phyloP scores from a whole-genome alignment of 2,797 vertebrate genomes.

The Sebastes ruberrimus region DNA sequence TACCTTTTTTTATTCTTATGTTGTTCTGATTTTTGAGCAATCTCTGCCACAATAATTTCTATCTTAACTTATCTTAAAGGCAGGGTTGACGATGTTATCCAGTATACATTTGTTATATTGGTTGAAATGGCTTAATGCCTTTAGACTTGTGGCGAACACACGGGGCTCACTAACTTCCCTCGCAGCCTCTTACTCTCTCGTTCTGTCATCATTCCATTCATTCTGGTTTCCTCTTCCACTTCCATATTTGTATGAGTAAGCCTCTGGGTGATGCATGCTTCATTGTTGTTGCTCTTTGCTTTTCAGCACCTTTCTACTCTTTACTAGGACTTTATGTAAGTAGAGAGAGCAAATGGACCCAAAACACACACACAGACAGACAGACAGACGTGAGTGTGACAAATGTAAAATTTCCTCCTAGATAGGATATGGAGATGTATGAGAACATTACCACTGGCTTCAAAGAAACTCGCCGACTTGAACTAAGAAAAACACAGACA shows the following conservation, averaged over 20 bases:
- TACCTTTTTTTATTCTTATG: too few species aligned
- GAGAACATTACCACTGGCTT: slow-evolving; percentile 21
- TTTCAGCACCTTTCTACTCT: slow-evolving; percentile 55
- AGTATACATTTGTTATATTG: too few species aligned
- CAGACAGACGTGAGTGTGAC: slow-evolving; percentile 31
- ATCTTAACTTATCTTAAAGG: too few species aligned
- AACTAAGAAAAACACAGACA: slow-evolving; percentile 16
- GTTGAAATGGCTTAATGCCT: too few species aligned
- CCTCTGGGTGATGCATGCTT: slow-evolving; percentile 6
- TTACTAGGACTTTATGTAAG: slow-evolving; percentile 6
- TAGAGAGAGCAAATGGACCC: slow-evolving; percentile 1
- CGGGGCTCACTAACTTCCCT: background rate
- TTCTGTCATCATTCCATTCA: slow-evolving; percentile 66
- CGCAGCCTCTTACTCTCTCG: slow-evolving; percentile 8
- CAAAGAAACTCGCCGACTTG: slow-evolving; percentile 8
- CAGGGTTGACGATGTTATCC: too few species aligned
- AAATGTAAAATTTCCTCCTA: slow-evolving; percentile 66
- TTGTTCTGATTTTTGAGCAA: too few species aligned
- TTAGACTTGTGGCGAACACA: background rate
- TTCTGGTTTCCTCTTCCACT: slow-evolving; percentile 56
- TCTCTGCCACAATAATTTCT: too few species aligned
- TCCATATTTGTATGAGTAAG: slow-evolving; percentile 43
- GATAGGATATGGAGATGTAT: slow-evolving; percentile 23
- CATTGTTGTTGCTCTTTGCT: slow-evolving; percentile 41
- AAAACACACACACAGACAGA: background rate